A percentile compares a stretch with the other conserved stretches of the same genome.
Evolutionary conservation across 2,797 vertebrate genomes (phyloP).

Genomic region (Propithecus perrieri): DNA sequence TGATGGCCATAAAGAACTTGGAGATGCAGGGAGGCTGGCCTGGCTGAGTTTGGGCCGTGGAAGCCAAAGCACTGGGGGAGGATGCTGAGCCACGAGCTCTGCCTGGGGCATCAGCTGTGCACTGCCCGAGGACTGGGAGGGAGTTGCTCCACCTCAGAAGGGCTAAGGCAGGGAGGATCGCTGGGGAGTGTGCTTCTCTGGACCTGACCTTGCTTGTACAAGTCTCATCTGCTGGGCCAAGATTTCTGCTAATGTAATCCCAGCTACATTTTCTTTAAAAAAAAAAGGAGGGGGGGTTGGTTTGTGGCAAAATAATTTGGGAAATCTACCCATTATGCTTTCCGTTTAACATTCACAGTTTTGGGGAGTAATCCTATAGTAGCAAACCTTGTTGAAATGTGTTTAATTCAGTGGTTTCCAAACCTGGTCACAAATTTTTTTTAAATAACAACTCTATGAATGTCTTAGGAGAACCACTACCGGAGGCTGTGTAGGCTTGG

Average conservation of each 20-base stretch:
- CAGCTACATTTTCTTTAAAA: not conserved
- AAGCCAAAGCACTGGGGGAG: not conserved
- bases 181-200: not conserved
- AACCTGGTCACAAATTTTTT: no score
- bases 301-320: not conserved
- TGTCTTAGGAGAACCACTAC: fast-evolving
- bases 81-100: not conserved
- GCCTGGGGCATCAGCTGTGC: not conserved
- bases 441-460: not conserved
- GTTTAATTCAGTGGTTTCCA: not conserved
- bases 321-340: not conserved
- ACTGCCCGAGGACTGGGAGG: not conserved
- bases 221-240: not conserved
- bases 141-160: no score
- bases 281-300: no score
- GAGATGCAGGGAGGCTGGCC: not conserved
- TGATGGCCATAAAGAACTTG: not conserved
- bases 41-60: not conserved
- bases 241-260: not conserved
- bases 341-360: not conserved
- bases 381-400: not conserved
- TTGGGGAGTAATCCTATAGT: not conserved
- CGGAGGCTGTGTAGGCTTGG: not conserved
- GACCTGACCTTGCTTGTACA: not conserved
- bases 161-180: not conserved